Evolutionary conservation across 2,888 invertebrate species (phyloP), one percentile per base, ranked within the genome.

Genomic region (Amphipyra tragopoginis): DNA sequence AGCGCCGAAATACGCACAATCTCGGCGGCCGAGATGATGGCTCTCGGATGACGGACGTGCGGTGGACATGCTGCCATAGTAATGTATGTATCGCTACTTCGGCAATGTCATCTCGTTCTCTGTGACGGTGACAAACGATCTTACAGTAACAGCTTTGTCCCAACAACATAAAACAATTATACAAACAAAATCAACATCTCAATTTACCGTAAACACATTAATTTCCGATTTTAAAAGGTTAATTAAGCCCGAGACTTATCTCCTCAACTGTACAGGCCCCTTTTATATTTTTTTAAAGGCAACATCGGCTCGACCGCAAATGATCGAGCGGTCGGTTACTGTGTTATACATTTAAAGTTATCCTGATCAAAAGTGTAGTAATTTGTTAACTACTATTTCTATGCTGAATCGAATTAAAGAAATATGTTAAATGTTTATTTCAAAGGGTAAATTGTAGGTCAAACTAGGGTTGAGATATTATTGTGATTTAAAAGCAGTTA

Each of bases 231-330:
- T 48, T n/a, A 56, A 49, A 69, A 65, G 42, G 50, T 62, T 53
- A 68, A 66, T 63, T 59, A 65, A 45, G 38, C 39, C n/a, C 36
- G 74, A 10, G 76, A 80, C 85, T 90, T 90, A 57, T 83, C 61
- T 61, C 5, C 63, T 0, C 75, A 77, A 54, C 64, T 68, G 84
- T 93, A 92, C 90, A 59, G 72, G 79, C 90, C 90, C 91, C 91
- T 92, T 93, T 93, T 90, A 86, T 86, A 84, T 89, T 90, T 92
- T 70, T 92, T 90, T 86, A 88, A 90, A 90, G 86, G 89, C 90
- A 87, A 84, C 89, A 83, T 61, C 34, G 78, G 83, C 86, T 84
- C 85, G 70, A 78, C 82, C 87, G 77, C 84, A 84, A 91, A 91
- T 93, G 93, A 93, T 93, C 89, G 92, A 93, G 84, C 86, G 90